Base-by-base conservation (phyloP, 2,113 vertebrate species). In the Pandion haliaetus region DNA sequence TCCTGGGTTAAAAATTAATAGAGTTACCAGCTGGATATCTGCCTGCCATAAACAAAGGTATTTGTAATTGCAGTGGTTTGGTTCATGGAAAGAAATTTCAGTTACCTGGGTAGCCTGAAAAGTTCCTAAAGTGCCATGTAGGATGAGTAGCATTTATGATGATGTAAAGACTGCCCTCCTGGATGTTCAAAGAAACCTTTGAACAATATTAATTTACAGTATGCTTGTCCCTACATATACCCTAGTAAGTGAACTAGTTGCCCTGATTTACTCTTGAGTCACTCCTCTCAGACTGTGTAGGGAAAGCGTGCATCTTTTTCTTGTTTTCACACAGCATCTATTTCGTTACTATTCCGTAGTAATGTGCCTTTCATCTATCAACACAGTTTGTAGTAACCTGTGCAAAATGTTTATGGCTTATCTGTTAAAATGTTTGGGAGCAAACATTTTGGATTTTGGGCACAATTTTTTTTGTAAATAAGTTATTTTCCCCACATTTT, bases 191-290 rank as follows among this genome's bases (percentile, higher is more conserved):
- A 38, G 34, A 61, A 90, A 36, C 14, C 20, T 54, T 73, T 34
- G n/a, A 59, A 18, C 9, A 72, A 5, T 45, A 24, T 10, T 72
- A 17, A 40, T 70, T 73, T 66, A 12, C 23, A 9, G 8, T 32
- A 3, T 21, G 3, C 8, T 32, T 66, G 8, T 40, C 34, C 38
- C 49, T 59, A 5, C 13, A 5, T 18, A 50, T 1, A 20, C 9
- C 25, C 0, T 1, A 20, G 8, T 2, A 26, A 20, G 9, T 55
- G 52, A 70, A 21, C 19, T 38, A 14, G 9, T 77, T 1, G 2
- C 6, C 12, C 18, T 72, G 29, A 66, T 16, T 16, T 28, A 31
- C 28, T 57, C 31, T 6, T 7, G 12, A 40, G 8, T 45, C 0
- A 32, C 52, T 55, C 49, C 14, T 66, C 17, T 80, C 23, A 47